Evolutionary conservation across 2,113 vertebrate species (phyloP).

Genomic region (Mohoua ochrocephala): DNA sequence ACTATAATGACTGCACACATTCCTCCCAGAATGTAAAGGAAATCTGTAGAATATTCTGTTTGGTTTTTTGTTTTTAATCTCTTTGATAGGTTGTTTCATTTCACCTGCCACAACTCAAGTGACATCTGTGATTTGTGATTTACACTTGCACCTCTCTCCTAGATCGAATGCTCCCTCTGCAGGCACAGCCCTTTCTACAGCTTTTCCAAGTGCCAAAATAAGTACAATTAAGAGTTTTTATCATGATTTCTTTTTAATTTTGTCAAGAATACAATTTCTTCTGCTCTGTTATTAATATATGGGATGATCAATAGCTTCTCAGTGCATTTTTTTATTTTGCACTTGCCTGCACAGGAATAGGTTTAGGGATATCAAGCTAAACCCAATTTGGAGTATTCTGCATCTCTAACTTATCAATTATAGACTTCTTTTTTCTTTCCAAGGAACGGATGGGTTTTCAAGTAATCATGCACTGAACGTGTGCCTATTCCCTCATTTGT

Average conservation of each 20-base stretch:
- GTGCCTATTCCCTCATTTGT: neutral
- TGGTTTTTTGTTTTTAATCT: neutral
- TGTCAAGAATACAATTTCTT: neutral
- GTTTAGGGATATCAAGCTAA: neutral
- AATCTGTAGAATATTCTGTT: neutral
- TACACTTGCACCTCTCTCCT: neutral
- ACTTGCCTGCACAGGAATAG: neutral
- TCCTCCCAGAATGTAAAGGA: neutral
- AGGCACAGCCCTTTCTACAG: constrained; percentile 14
- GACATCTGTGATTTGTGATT: neutral
- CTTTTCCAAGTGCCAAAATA: neutral
- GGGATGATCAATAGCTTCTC: neutral
- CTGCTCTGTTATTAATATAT: neutral
- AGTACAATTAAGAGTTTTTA: neutral
- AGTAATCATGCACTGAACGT: neutral
- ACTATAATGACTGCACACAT: neutral
- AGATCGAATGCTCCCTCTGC: constrained; percentile 67
- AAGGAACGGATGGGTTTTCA: neutral
- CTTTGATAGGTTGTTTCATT: neutral
- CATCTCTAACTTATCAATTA: neutral
- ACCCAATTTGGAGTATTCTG: neutral
- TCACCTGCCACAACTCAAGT: neutral
- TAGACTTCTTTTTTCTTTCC: neutral
- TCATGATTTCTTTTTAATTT: neutral
- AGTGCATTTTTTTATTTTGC: neutral